Evolutionary conservation across 2,113 vertebrate species (phyloP).

Genomic region (Rhinolophus ferrumequinum): DNA sequence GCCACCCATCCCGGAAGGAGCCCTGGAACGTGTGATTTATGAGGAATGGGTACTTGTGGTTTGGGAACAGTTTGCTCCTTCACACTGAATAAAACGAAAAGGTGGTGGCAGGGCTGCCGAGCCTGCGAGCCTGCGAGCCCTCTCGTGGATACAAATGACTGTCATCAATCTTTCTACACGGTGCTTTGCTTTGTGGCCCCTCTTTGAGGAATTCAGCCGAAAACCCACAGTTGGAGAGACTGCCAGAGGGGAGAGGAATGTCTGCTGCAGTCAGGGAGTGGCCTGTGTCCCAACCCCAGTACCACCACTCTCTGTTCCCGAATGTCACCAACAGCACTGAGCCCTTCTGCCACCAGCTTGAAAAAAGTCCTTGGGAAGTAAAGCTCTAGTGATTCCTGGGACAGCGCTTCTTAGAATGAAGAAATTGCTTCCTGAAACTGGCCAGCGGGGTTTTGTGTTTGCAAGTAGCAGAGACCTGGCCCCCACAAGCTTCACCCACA

Average conservation of each 20-base stretch:
- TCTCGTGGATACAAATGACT: constrained; percentile 76
- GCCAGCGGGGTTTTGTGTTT: neutral
- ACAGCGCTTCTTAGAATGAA: neutral
- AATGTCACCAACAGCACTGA: neutral
- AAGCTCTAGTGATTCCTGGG: neutral
- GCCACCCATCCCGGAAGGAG: constrained; percentile 38
- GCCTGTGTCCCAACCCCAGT: accelerated
- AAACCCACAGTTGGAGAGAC: constrained; percentile 35
- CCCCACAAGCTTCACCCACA: neutral
- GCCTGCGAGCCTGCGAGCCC: constrained; percentile 72
- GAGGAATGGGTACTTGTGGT: constrained; percentile 71
- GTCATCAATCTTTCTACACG: constrained; percentile 79
- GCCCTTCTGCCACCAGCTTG: neutral
- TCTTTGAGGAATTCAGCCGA: constrained; percentile 71
- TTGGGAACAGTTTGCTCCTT: constrained; percentile 82
- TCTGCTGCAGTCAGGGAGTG: accelerated
- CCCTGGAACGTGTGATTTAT: constrained; percentile 71
- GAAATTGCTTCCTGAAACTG: too few relatives aligned
- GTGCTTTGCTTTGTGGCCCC: constrained; percentile 70
- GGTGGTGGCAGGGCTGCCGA: constrained; percentile 64
- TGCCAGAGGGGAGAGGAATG: neutral
- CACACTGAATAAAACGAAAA: constrained; percentile 80
- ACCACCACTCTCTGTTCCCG: neutral
- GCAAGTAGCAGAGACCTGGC: neutral
- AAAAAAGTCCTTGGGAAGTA: neutral